These are phyloP conservation scores for Drosophila lacteicornis DNA, from an alignment of 1,140 invertebrate species.

Conservation along the genomic window DNA sequence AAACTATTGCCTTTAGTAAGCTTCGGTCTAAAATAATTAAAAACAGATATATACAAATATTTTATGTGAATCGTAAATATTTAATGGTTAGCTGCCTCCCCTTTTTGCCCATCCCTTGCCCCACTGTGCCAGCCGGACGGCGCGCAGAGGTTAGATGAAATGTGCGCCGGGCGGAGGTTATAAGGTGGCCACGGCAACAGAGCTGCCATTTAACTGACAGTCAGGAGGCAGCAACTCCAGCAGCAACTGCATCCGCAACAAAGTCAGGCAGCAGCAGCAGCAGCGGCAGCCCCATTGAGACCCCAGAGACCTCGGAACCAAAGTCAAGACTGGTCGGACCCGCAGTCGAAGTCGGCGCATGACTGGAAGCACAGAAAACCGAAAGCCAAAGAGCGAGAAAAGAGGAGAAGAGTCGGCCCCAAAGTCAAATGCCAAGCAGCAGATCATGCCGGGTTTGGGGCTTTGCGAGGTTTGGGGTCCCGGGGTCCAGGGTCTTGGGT, in stretches of 20 bases:
- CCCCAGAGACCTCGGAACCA: slow-evolving; percentile 49
- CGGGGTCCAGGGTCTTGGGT: slow-evolving; percentile 35
- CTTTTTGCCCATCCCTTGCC: background rate
- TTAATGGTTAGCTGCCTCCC: fast-evolving
- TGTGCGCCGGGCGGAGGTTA: slow-evolving; percentile 70
- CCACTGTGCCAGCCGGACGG: slow-evolving; percentile 52
- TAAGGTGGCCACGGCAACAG: slow-evolving; percentile 77
- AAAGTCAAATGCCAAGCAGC: slow-evolving; percentile 83
- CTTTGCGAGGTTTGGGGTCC: slow-evolving; percentile 14
- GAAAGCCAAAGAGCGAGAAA: slow-evolving; percentile 11
- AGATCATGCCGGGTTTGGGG: slow-evolving; percentile 65
- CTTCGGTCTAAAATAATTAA: no score
- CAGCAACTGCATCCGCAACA: slow-evolving; percentile 31
- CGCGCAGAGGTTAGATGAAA: slow-evolving; percentile 78
- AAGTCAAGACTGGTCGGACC: slow-evolving; percentile 36
- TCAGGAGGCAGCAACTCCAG: slow-evolving; percentile 26
- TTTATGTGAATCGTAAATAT: background rate
- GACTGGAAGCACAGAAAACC: slow-evolving; percentile 67
- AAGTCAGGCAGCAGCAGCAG: slow-evolving; percentile 45
- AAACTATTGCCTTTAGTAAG: no score
- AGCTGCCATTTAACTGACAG: slow-evolving; percentile 80
- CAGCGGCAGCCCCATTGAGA: slow-evolving; percentile 50
- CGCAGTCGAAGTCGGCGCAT: slow-evolving; percentile 53
- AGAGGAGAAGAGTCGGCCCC: slow-evolving; percentile 52
- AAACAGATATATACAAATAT: no score